Conservation (phyloP, 2,888 invertebrate species). For the Oscheius sp. region DNA sequence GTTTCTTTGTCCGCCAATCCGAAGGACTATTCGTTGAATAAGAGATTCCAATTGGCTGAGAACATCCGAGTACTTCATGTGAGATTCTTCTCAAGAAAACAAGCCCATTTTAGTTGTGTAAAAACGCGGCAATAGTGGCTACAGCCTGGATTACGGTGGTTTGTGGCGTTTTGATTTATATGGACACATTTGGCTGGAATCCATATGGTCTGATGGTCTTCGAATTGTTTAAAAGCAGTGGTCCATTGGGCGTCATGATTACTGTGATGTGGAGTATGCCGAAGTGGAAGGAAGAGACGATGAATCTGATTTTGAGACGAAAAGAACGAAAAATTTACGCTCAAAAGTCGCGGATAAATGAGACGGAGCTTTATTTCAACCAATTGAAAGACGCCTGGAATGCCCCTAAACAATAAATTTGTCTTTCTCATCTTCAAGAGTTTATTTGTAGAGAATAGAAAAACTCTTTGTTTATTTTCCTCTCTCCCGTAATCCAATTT, state of each 20-base stretch:
- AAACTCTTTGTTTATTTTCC: too few relatives aligned
- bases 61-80: conserved; percentile 15
- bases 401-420: neutral
- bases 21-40: conserved; percentile 13
- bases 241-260: conserved; percentile 14
- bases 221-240: conserved; percentile 20
- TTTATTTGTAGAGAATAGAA: too few relatives aligned
- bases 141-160: neutral
- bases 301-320: neutral
- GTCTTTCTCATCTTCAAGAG: too few relatives aligned
- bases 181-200: conserved; percentile 11
- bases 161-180: conserved; percentile 8
- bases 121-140: conserved; percentile 14
- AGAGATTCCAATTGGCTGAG: conserved; percentile 13
- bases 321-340: neutral
- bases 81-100: neutral
- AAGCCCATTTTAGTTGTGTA: conserved; percentile 1
- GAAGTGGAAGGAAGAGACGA: conserved; percentile 1
- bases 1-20: conserved; percentile 20
- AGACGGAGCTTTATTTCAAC: conserved; percentile 7
- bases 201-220: conserved; percentile 1
- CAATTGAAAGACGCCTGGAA: conserved; percentile 6
- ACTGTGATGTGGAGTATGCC: conserved; percentile 9
- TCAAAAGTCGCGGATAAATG: neutral
- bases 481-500: too few relatives aligned